phyloP scores from a whole-genome alignment of 1,140 invertebrate genomes.

The Laodelphax striatellus region DNA sequence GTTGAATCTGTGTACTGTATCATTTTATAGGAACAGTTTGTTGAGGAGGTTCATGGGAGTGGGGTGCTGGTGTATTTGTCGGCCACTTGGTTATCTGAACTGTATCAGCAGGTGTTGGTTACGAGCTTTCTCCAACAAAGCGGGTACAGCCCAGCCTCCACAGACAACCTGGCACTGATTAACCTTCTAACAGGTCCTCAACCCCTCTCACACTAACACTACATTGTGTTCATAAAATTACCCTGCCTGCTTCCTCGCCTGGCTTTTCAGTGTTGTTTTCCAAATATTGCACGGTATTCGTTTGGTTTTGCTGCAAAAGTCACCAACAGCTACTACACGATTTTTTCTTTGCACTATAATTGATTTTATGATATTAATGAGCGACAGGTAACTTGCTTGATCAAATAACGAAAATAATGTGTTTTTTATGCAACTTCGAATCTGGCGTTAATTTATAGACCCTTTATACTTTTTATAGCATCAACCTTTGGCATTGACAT shows the following conservation, averaged over 20 bases:
- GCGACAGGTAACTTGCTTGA: no score
- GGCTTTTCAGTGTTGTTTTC: neutral
- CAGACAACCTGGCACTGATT: conserved; percentile 53
- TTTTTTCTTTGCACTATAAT: no score
- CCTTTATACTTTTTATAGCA: no score
- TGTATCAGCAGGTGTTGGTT: conserved; percentile 75
- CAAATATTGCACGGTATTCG: no score
- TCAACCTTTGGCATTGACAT: no score
- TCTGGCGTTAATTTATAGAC: no score
- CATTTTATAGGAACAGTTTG: conserved; percentile 61
- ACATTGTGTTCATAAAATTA: neutral
- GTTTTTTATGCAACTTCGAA: no score
- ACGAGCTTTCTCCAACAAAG: conserved; percentile 60
- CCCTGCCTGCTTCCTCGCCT: neutral
- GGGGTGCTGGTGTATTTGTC: conserved; percentile 85
- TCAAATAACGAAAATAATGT: no score
- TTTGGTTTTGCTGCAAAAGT: no score
- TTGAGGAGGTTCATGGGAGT: conserved; percentile 80
- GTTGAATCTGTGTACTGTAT: no score
- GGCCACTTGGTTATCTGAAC: conserved; percentile 78
- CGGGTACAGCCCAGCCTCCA: conserved; percentile 42
- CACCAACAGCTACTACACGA: no score
- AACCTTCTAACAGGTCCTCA: conserved; percentile 63
- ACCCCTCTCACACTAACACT: neutral
- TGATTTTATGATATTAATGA: no score